Percentiles rank a stretch among this genome's conserved stretches.
These are phyloP conservation scores for Ichneumoninae sp. DNA, from an alignment of 2,888 invertebrate species.

Conservation along the genomic window DNA sequence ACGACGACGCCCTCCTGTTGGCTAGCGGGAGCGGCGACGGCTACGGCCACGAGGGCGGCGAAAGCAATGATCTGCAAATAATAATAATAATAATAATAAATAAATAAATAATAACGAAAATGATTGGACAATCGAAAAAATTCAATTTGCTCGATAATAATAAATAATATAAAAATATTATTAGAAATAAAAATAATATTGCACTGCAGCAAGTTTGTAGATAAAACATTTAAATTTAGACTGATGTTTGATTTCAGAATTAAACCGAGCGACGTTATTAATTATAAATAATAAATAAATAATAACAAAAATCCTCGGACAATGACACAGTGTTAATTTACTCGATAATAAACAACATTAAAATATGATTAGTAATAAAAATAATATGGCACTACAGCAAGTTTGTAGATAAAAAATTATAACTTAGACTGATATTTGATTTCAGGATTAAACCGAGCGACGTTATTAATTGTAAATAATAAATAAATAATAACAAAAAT, in stretches of 20 bases:
- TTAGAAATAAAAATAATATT: too few relatives aligned
- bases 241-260: too few relatives aligned
- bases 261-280: too few relatives aligned
- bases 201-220: too few relatives aligned
- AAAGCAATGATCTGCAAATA: slow-evolving; percentile 73
- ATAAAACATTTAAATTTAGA: background rate
- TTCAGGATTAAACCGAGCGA: too few relatives aligned
- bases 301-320: background rate
- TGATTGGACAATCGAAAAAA: background rate
- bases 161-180: too few relatives aligned
- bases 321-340: background rate
- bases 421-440: too few relatives aligned
- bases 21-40: slow-evolving; percentile 71
- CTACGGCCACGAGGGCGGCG: slow-evolving; percentile 75
- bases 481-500: background rate
- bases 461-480: background rate
- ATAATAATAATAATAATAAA: slow-evolving; percentile 41
- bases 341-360: too few relatives aligned
- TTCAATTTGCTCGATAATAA: background rate
- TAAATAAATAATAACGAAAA: background rate
- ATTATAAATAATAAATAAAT: background rate
- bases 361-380: too few relatives aligned
- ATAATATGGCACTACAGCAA: too few relatives aligned
- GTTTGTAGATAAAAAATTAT: too few relatives aligned
- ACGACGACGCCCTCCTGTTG: slow-evolving; percentile 60